Base-by-base conservation (phyloP, 1,140 invertebrate genomes). In the Drosophila arawakana region DNA sequence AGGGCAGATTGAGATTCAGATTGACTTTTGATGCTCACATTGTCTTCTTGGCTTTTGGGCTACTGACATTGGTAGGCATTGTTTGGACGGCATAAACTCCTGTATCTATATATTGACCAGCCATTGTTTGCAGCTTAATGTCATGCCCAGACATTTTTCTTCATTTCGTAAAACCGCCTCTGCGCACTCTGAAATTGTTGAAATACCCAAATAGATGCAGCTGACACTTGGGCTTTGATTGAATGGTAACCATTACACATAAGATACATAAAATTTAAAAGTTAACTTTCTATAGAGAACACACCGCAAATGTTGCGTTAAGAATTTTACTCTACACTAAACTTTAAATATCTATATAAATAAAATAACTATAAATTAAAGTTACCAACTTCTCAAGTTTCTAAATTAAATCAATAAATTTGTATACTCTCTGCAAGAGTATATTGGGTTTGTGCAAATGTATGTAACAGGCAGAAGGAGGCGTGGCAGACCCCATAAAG, bases 121-220 rank as follows among this genome's bases (percentile, higher is more conserved):
- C 63, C 50, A 76, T 86, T 88, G 69, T 74, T 59, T 68, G 52
- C 30, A 18, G 73, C 72, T 83, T 77, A 86, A 70, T 86, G 75
- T 77, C 81, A 69, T 67, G 59, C 39, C 35, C 37, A 57, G 18
- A 18, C 46, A 77, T 75, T 75, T 81, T 68, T 74, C 75, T 59
- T 60, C 30, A 62, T 60, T 60, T 80, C 61, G 25, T 49, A 21
- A 25, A 57, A 47, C 63, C 41, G 37, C 63, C 71, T 69, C 55
- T 57, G 41, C 39, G 6, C 21, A 9, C 18, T 46, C 50, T 49
- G 47, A 60, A 85, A 73, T 57, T 58, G 44, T 69, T 61, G 52
- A 72, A 69, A 47, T 59, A 55, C 21, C 34, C 71, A 79, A 63
- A 43, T 13, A 34, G 44, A 13, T 41, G 55, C 50, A 52, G 57